phyloP scores from a whole-genome alignment of 2,888 invertebrate genomes.

The Dynastes hyllus region DNA sequence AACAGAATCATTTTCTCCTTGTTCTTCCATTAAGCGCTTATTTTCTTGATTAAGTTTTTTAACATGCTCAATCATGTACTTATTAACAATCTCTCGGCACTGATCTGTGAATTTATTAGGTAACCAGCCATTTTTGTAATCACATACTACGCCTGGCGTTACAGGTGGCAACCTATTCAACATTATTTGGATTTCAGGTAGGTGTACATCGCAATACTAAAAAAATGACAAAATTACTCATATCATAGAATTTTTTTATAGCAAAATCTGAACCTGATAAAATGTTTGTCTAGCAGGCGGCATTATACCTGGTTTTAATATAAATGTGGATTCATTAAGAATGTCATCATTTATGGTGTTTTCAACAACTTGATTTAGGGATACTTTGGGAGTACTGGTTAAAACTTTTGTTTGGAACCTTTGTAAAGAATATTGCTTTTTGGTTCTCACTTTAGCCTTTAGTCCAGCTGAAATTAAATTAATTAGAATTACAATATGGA shows the following conservation, averaged over 20 bases:
- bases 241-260: neutral
- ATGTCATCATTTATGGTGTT: conserved; percentile 18
- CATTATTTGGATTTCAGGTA: conserved; percentile 87
- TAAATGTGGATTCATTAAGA: conserved; percentile 72
- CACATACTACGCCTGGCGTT: conserved; percentile 76
- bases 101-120: conserved; percentile 80
- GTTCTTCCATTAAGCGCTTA: conserved; percentile 44
- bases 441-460: conserved; percentile 72
- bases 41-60: conserved; percentile 64
- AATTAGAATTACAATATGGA: too few relatives aligned
- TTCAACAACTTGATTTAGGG: conserved; percentile 58
- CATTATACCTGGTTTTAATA: conserved; percentile 81
- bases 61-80: conserved; percentile 74
- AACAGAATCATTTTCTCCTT: conserved; percentile 41
- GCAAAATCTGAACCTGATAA: conserved; percentile 79
- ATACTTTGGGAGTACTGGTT: conserved; percentile 52
- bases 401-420: conserved; percentile 28
- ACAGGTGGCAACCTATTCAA: conserved; percentile 79
- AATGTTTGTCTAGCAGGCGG: conserved; percentile 92
- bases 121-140: conserved; percentile 86
- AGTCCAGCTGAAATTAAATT: conserved; percentile 69
- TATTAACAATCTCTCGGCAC: conserved; percentile 83
- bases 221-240: conserved; percentile 54
- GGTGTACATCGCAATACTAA: conserved; percentile 85
- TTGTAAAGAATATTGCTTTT: conserved; percentile 63